These are phyloP conservation scores for Hiodon tergisus DNA, from an alignment of 2,113 vertebrate species.

Conservation along the genomic window DNA sequence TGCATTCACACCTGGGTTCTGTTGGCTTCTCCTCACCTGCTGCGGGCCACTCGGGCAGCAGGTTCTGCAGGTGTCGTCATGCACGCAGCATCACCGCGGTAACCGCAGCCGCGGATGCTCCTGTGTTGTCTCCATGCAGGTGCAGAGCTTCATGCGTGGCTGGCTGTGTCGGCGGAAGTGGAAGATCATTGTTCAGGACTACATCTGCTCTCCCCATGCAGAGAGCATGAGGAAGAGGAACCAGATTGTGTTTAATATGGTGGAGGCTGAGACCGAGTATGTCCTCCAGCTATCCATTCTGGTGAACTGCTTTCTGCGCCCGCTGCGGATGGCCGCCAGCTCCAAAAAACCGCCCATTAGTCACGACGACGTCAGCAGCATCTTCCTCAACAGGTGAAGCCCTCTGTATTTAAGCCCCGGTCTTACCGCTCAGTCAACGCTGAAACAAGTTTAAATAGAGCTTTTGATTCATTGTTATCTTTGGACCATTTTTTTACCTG, in stretches of 20 bases:
- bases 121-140: constrained; percentile 54
- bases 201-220: constrained; percentile 92
- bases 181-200: constrained; percentile 98
- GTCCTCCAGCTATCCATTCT: constrained; percentile 91
- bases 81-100: not conserved
- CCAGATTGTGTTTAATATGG: constrained; percentile 97
- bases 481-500: constrained; percentile 20
- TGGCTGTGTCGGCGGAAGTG: constrained; percentile 95
- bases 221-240: constrained; percentile 98
- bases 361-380: constrained; percentile 90
- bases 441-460: no score
- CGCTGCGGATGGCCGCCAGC: constrained; percentile 92
- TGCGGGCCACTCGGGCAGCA: no score
- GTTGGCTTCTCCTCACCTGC: no score
- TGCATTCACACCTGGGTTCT: no score
- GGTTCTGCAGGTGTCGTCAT: not conserved
- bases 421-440: not conserved
- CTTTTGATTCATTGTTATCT: not conserved
- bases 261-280: constrained; percentile 90
- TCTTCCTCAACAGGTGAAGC: constrained; percentile 92
- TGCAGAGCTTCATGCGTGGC: constrained; percentile 94
- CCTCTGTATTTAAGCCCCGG: not conserved
- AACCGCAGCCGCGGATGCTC: not conserved
- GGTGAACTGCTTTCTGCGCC: constrained; percentile 90
- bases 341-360: constrained; percentile 94